Percentiles rank a stretch among this genome's conserved stretches.
phyloP scores from a whole-genome alignment of 2,113 vertebrate species.

The Chaetodon auriga region DNA sequence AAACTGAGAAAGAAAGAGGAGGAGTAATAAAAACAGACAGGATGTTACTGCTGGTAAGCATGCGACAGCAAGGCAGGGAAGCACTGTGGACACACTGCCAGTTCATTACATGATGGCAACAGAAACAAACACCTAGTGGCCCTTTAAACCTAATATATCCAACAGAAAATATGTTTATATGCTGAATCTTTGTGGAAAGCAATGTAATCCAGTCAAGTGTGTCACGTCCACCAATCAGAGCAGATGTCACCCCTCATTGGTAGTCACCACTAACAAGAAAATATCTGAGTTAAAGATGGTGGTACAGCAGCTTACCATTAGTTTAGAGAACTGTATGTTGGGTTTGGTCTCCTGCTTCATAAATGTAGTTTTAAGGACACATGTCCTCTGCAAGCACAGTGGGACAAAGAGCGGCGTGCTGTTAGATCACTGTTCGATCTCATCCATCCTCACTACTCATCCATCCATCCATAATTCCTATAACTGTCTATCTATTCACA shows the following conservation, averaged over 20 bases:
- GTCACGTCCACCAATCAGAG: neutral
- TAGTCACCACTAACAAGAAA: neutral
- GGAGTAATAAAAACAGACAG: neutral
- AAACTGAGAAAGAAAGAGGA: neutral
- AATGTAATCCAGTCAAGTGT: neutral
- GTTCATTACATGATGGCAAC: neutral
- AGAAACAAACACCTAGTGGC: conserved; percentile 1
- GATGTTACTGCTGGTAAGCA: neutral
- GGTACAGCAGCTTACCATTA: neutral
- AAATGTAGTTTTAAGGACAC: neutral
- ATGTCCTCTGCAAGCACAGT: neutral
- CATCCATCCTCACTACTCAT: conserved; percentile 22
- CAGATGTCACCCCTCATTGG: neutral
- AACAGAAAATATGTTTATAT: neutral
- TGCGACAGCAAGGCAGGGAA: neutral
- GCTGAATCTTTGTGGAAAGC: neutral
- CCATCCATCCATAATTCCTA: conserved; percentile 19
- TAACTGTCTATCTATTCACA: conserved; percentile 44
- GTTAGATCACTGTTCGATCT: conserved; percentile 1
- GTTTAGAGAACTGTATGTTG: neutral
- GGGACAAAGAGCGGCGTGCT: neutral
- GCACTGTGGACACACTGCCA: neutral
- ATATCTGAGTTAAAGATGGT: neutral
- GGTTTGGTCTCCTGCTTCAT: conserved; percentile 10
- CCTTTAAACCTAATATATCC: neutral